Evolutionary conservation across 2,113 vertebrate genomes (phyloP).

Genomic region (Gymnogyps californianus): DNA sequence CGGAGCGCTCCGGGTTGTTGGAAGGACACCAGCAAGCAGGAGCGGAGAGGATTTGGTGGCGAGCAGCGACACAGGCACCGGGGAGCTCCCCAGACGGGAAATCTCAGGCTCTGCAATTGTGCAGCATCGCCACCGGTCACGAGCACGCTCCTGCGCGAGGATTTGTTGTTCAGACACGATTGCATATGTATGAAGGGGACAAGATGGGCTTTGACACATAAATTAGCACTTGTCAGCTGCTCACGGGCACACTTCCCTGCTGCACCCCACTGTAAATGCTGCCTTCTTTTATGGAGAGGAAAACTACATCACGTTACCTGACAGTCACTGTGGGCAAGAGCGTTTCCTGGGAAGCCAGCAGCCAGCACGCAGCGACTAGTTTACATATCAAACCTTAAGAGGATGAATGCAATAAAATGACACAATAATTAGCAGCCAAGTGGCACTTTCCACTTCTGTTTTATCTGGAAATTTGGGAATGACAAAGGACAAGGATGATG

Average conservation of each 20-base stretch:
- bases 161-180: slow-evolving; percentile 27
- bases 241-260: slow-evolving; percentile 49
- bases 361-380: neutral
- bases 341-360: neutral
- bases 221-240: slow-evolving; percentile 69
- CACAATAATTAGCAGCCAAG: slow-evolving; percentile 37
- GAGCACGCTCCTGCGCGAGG: neutral
- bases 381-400: neutral
- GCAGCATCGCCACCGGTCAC: neutral
- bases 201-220: slow-evolving; percentile 70
- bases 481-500: neutral
- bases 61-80: rapidly evolving
- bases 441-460: neutral
- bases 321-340: neutral
- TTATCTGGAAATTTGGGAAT: slow-evolving; percentile 4
- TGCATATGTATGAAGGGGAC: slow-evolving; percentile 66
- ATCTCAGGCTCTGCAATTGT: neutral
- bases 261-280: slow-evolving; percentile 39
- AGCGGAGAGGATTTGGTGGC: neutral
- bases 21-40: neutral
- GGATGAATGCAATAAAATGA: neutral
- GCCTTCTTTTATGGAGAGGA: slow-evolving; percentile 8
- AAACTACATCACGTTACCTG: neutral
- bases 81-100: neutral
- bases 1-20: rapidly evolving